Base-by-base conservation (phyloP, 1,140 invertebrate genomes). In the Orius laevigatus region DNA sequence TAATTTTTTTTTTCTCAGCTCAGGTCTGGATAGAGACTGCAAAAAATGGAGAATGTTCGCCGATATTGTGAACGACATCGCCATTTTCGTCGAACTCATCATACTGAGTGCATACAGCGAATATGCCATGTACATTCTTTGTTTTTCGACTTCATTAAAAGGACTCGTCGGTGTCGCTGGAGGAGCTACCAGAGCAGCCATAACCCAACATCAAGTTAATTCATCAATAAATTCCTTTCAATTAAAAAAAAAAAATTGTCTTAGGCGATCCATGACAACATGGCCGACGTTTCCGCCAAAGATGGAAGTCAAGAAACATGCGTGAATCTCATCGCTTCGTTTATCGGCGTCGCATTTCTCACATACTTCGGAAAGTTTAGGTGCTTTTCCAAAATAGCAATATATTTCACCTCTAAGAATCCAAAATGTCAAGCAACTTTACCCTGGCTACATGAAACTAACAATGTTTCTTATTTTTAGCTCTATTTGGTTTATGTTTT, bases 21-120 rank as follows among this genome's bases (percentile, higher is more conserved):
- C 73, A 15, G 70, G 75, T 50, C 66, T 93, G 36, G 81, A 90
- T 66, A 69, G 75, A 5, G 78, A 93, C 58, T 87, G 86, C 57
- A 96, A 95, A 64, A 81, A 84, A 62, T 96, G 90, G 90, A 74
- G 91, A 40, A 63, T 97, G n/a, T 84, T 92, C 66, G 94, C 94
- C 31, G 94, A 97, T 67, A 70, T 89, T 46, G 59, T 95, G 4
- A 97, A 97, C 69, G 92, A 98, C 70, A 56, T 75, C 48, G 85
- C 92, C 6, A 84, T 93, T 70, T 72, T 74, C 50, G 66, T 91
- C 19, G 88, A 92, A 64, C 68, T 92, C 48, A 35, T 58, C 16
- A 63, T 76, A 19, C 66, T 86, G 40, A 81, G 85, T 16, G 67
- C 72, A 44, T 74, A 78, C 52, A 63, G 62, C 4, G 56, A 66